Evolutionary conservation across 2,888 invertebrate species (phyloP), one percentile per base, ranked within the genome.

Genomic region (Norana najaformis): DNA sequence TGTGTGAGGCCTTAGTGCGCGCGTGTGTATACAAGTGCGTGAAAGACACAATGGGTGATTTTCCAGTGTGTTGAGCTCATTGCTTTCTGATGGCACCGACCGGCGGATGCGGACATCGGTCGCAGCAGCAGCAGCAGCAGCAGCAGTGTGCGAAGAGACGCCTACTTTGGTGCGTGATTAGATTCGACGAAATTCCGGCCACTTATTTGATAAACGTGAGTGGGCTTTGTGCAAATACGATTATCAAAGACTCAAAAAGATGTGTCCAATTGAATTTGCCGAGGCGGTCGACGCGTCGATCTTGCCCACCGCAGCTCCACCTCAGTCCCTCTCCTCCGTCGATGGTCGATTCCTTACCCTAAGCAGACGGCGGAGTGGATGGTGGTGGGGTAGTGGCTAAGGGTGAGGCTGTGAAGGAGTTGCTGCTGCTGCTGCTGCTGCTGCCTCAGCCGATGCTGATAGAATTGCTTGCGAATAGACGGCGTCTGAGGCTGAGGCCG

Each of bases 201-300:
- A 85, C 85, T 85, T 85, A 85, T 85, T 85, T 85, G 85, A 85
- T 85, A 85, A 85, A 85, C 85, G 85, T 37, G 85, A 85, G 85
- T 85, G 85, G 35, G 37, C 85, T 85, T 37, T 37, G 37, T 35
- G 37, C 85, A 85, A 85, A 85, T 37, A 85, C 85, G 85, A 85
- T 85, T 85, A 85, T 37, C 85, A 85, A 37, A 85, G 85, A 85
- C 85, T 85, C 85, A 85, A 85, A 85, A 85, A 85, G 85, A 85
- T 85, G 85, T 23, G 85, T 85, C 85, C 85, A 85, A 85, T 85
- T 85, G 85, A 85, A 85, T 85, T 85, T 85, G 85, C 5, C 85
- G 85, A 36, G 85, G 35, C 20, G 30, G 36, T 37, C 16, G 85
- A 85, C 36, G 85, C 35, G 37, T 37, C 85, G 85, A 36, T 37